These are phyloP conservation scores for Cyclophora albipunctata DNA, from an alignment of 2,888 invertebrate genomes.

Conservation along the genomic window DNA sequence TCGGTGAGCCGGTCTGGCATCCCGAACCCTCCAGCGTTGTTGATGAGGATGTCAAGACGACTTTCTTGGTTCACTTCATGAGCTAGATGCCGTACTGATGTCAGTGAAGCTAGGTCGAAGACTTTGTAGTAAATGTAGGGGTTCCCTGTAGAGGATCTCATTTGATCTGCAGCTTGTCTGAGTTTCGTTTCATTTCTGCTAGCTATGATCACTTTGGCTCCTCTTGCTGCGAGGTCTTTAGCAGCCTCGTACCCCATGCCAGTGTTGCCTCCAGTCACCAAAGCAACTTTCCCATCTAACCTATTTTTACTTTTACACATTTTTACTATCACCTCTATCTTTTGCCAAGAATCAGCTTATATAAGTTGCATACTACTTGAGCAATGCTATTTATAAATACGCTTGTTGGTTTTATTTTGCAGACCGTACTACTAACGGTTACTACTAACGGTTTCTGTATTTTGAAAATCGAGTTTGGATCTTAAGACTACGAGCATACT, in stretches of 20 bases:
- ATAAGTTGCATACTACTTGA: too few species aligned
- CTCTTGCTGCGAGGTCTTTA: conserved; percentile 78
- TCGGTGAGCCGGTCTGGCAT: conserved; percentile 65
- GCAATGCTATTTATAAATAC: too few species aligned
- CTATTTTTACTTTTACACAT: conserved; percentile 24
- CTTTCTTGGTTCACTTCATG: conserved; percentile 70
- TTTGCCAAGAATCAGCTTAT: neutral
- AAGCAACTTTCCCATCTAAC: conserved; percentile 73
- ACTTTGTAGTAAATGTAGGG: conserved; percentile 76
- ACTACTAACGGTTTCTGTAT: too few species aligned
- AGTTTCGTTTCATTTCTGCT: conserved; percentile 76
- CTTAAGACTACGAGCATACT: too few species aligned
- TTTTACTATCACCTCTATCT: neutral
- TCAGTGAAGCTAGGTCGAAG: conserved; percentile 68
- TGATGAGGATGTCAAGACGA: conserved; percentile 76
- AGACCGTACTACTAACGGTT: too few species aligned
- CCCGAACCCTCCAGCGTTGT: conserved; percentile 75
- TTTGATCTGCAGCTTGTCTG: conserved; percentile 79
- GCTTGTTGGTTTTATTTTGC: too few species aligned
- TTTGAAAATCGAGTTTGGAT: too few species aligned
- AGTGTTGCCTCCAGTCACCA: conserved; percentile 87
- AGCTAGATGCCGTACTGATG: conserved; percentile 76
- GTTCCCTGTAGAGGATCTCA: conserved; percentile 81
- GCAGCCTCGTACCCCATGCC: conserved; percentile 88
- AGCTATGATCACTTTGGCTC: conserved; percentile 82